Percentiles rank a stretch among this genome's conserved stretches.
phyloP scores from a whole-genome alignment of 2,113 vertebrate genomes.

The Nannobrachium achirus region DNA sequence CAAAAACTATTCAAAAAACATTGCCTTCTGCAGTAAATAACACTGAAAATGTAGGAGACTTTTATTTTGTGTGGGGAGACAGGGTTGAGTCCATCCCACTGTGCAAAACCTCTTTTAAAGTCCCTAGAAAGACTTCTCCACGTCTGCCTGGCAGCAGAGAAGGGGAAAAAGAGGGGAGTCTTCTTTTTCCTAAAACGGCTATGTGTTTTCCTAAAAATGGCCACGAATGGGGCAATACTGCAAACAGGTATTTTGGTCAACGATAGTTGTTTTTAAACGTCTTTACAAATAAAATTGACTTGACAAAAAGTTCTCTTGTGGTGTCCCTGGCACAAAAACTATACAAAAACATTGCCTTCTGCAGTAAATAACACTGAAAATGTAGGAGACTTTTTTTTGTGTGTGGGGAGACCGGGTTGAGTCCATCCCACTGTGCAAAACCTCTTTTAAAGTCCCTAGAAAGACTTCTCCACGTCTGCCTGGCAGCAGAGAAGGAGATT shows the following conservation, averaged over 20 bases:
- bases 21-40: too few species aligned
- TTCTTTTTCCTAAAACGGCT: slow-evolving; percentile 81
- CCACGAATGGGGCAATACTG: slow-evolving; percentile 57
- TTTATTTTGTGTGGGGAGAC: slow-evolving; percentile 70
- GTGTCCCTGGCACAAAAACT: too few species aligned
- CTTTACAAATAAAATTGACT: too few species aligned
- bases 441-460: slow-evolving; percentile 77
- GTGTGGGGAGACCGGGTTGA: slow-evolving; percentile 69
- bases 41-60: too few species aligned
- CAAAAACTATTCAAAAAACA: too few species aligned
- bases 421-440: slow-evolving; percentile 83
- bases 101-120: slow-evolving; percentile 82
- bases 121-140: slow-evolving; percentile 72
- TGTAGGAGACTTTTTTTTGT: slow-evolving; percentile 70
- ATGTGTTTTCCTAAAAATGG: slow-evolving; percentile 80
- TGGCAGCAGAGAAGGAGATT: slow-evolving; percentile 68
- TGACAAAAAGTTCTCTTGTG: too few species aligned
- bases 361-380: too few species aligned
- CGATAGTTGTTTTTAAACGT: too few species aligned
- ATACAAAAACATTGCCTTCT: too few species aligned
- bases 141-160: slow-evolving; percentile 67
- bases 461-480: slow-evolving; percentile 68
- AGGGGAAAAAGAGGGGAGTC: slow-evolving; percentile 76
- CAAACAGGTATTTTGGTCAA: too few species aligned
- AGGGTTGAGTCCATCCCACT: slow-evolving; percentile 74